A percentile compares a stretch with the other conserved stretches of the same genome.
Conservation (phyloP, 2,888 invertebrate species). For the Ptychoptera albimana region DNA sequence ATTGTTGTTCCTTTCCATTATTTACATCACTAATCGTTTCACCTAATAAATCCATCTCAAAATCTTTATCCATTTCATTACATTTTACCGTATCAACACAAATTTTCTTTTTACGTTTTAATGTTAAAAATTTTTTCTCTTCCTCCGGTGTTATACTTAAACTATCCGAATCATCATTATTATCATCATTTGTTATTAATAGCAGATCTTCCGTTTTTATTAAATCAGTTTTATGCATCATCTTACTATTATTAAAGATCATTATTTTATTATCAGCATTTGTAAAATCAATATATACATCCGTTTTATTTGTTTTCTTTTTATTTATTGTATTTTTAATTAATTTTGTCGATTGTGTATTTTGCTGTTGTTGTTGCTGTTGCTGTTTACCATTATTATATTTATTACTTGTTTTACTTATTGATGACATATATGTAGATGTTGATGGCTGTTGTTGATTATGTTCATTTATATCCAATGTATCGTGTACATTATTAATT, state of each 20-base stretch:
- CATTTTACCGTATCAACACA: no score
- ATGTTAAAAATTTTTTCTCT: no score
- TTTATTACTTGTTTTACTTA: no score
- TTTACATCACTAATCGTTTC: neutral
- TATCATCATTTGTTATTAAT: neutral
- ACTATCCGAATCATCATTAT: no score
- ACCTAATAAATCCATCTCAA: neutral
- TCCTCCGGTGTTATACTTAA: no score
- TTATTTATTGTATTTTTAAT: neutral
- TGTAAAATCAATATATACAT: no score
- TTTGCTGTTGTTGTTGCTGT: constrained; percentile 2
- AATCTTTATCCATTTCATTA: neutral
- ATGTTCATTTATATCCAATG: no score
- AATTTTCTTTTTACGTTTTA: no score
- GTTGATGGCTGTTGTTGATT: no score
- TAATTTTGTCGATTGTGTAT: constrained; percentile 1
- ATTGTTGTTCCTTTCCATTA: neutral
- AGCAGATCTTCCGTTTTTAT: neutral
- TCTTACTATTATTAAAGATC: neutral
- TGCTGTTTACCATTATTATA: neutral
- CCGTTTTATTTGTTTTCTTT: neutral
- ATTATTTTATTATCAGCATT: neutral
- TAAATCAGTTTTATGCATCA: neutral
- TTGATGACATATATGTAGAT: no score
- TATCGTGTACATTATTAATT: no score